Evolutionary conservation across 1,140 invertebrate species (phyloP).

Genomic region (Fopius arisanus): DNA sequence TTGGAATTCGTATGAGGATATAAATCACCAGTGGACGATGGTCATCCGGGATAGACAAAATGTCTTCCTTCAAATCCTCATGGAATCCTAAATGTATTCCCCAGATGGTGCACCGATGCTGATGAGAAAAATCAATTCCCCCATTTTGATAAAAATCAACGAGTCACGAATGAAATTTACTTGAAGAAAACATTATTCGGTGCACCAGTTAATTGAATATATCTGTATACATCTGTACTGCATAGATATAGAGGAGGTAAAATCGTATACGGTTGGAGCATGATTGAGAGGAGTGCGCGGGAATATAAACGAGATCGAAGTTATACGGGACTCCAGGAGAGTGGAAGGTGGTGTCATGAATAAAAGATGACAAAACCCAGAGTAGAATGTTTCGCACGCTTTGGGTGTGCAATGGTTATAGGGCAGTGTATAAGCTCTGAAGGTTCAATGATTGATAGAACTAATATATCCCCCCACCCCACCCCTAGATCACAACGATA

Average conservation of each 20-base stretch:
- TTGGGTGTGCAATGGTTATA: conserved; percentile 34
- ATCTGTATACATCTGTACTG: background rate
- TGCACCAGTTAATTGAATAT: conserved; percentile 10
- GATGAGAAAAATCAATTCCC: background rate
- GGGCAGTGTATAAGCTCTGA: conserved; percentile 32
- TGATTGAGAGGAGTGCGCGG: conserved; percentile 5
- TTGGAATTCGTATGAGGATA: conserved; percentile 48
- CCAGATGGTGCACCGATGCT: no score
- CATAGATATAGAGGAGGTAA: background rate
- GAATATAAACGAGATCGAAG: conserved; percentile 17
- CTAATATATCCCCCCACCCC: conserved; percentile 54
- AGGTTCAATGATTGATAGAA: conserved; percentile 60
- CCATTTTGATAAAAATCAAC: no score
- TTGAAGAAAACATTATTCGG: background rate
- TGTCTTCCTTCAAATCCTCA: background rate
- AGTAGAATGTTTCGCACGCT: conserved; percentile 38
- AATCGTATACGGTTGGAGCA: background rate
- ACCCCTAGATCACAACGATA: background rate
- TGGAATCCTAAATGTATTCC: background rate
- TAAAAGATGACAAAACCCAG: conserved; percentile 51
- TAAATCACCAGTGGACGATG: conserved; percentile 40
- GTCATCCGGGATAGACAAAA: conserved; percentile 44
- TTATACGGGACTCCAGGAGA: conserved; percentile 3
- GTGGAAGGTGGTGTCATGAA: conserved; percentile 42
- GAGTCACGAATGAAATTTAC: background rate